Conservation (phyloP, 2,113 vertebrate genomes). For the Cromileptes altivelis region DNA sequence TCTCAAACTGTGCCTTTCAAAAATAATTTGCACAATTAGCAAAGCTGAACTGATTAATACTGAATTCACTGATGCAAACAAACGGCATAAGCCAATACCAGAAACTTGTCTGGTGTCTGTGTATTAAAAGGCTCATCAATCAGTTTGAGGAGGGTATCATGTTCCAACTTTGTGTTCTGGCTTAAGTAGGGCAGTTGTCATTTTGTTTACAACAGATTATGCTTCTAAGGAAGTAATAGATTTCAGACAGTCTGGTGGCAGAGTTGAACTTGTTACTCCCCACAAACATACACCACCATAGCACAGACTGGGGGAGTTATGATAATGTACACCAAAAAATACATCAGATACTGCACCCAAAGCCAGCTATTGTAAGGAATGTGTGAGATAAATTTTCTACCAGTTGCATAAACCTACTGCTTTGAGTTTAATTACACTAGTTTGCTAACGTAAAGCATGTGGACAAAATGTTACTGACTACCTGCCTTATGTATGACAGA, state of each 20-base stretch:
- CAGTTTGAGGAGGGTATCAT: neutral
- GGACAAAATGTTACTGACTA: neutral
- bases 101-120: neutral
- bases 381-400: neutral
- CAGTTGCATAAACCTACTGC: neutral
- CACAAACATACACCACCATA: neutral
- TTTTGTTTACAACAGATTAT: neutral
- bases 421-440: neutral
- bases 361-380: neutral
- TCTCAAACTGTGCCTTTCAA: slow-evolving; percentile 40
- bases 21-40: slow-evolving; percentile 19
- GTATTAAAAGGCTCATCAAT: slow-evolving; percentile 9
- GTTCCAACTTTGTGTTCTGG: slow-evolving; percentile 6
- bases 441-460: neutral
- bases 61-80: slow-evolving; percentile 24
- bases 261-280: neutral
- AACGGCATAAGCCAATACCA: slow-evolving; percentile 2
- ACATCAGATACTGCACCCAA: neutral
- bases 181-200: neutral
- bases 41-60: slow-evolving; percentile 24
- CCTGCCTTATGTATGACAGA: neutral
- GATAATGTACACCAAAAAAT: slow-evolving; percentile 5
- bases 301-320: neutral
- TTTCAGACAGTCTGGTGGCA: neutral
- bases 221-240: neutral